phyloP scores from a whole-genome alignment of 2,113 vertebrate genomes.

The Colius striatus region DNA sequence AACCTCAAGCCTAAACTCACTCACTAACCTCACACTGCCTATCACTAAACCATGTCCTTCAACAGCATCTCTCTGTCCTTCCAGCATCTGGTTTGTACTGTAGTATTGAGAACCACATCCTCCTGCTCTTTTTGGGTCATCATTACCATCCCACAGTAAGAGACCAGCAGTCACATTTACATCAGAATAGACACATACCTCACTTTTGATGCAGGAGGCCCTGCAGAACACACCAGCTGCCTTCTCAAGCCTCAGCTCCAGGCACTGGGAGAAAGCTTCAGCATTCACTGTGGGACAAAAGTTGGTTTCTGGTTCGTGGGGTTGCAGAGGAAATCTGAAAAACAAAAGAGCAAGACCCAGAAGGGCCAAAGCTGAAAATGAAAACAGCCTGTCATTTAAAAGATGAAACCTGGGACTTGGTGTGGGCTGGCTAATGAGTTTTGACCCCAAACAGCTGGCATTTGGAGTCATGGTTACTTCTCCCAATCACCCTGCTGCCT shows the following conservation, averaged over 20 bases:
- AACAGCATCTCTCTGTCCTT: neutral
- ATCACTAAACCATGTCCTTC: no score
- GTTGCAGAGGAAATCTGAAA: neutral
- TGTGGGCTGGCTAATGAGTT: neutral
- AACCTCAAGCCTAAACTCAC: no score
- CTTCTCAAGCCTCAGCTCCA: neutral
- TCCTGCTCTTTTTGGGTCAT: neutral
- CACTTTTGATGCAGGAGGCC: neutral
- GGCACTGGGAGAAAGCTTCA: neutral
- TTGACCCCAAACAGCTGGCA: neutral
- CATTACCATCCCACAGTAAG: neutral
- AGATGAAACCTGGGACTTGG: neutral
- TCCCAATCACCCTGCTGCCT: neutral
- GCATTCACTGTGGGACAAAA: neutral
- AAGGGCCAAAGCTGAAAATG: neutral
- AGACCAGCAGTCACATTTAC: neutral
- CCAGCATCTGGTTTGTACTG: neutral
- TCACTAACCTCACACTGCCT: no score
- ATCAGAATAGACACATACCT: neutral
- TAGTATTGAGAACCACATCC: neutral
- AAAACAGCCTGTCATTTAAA: neutral
- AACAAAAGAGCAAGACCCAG: neutral
- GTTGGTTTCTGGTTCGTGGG: fast-evolving
- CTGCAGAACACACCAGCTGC: neutral
- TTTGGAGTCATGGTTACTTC: neutral